Conservation (phyloP, 2,113 vertebrate genomes). For the Progne subis region DNA sequence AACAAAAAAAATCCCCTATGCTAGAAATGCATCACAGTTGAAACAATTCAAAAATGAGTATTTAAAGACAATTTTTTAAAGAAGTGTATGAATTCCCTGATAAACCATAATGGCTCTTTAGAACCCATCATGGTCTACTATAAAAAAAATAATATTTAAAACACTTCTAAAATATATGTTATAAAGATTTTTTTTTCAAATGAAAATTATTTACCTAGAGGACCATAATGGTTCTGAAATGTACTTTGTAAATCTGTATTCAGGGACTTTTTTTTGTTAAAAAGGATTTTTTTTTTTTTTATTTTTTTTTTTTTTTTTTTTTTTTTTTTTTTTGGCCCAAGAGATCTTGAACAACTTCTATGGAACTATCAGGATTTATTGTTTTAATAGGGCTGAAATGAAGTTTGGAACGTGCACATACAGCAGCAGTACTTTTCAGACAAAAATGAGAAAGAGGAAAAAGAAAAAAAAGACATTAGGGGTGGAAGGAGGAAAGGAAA, state of each 20-base stretch:
- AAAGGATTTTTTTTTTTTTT: slow-evolving; percentile 33
- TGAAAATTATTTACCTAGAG: slow-evolving; percentile 76
- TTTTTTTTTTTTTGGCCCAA: slow-evolving; percentile 50
- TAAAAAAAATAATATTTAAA: slow-evolving; percentile 69
- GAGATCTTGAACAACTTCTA: slow-evolving; percentile 69
- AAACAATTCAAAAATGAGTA: slow-evolving; percentile 7
- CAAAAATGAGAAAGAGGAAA: background rate
- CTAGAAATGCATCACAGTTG: background rate
- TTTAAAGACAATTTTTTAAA: slow-evolving; percentile 52
- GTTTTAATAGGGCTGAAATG: slow-evolving; percentile 61
- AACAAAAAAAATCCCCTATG: background rate
- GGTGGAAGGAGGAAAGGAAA: background rate
- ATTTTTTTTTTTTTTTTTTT: background rate
- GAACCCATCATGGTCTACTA: slow-evolving; percentile 58
- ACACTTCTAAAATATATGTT: slow-evolving; percentile 61
- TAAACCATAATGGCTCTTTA: slow-evolving; percentile 68
- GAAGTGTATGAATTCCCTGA: slow-evolving; percentile 44
- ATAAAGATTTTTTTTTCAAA: slow-evolving; percentile 56
- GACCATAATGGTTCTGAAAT: slow-evolving; percentile 69
- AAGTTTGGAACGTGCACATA: slow-evolving; percentile 25
- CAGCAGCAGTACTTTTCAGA: background rate
- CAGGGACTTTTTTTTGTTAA: slow-evolving; percentile 43
- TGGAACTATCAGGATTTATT: slow-evolving; percentile 68
- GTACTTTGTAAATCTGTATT: slow-evolving; percentile 65
- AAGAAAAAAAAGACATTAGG: background rate